Evolutionary conservation across 2,888 invertebrate genomes (phyloP), one percentile per base, ranked within the genome.

Genomic region (Phrixothrix hirtus): DNA sequence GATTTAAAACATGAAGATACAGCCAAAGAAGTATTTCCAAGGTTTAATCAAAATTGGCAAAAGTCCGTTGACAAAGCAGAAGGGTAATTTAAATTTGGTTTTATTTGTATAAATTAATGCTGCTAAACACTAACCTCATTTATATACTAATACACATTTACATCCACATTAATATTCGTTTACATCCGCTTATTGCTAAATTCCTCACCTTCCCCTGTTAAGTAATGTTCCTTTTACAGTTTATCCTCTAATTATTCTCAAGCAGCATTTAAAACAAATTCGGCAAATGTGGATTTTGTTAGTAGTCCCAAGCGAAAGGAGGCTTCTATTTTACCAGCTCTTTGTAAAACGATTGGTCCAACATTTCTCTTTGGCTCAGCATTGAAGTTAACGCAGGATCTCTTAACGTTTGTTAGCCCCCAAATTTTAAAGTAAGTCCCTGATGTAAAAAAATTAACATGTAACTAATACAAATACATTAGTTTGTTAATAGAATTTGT

Each of bases 381-480:
- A 41, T 79, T 95, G 58, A 97, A 97, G 75, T 73, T 95, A 0
- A 67, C 87, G 27, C 89, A 92, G 67, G 95, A 95, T 76, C 57
- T 88, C 10, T 75, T 97, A 44, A 89, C 89, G 59, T 98, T 98
- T 75, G 82, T 89, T 31, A 93, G 92, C 63, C 98, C 98, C 0
- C 88, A 92, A 75, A 79, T 98, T 64, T 81, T 95, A 54, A 86
- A 84, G 94, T 93, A 78, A 83, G 71, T 64, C 16, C 15, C 10
- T 4, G 6, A 10, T 10, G n/a, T 2, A 9, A 15, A 11, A n/a
- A 13, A 13, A n/a, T n/a, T 14, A 7, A 37, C n/a, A 12, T 14
- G 15, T 30, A 13, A 17, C 15, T 27, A n/a, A 16, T 31, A 12
- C 16, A 27, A 30, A 49, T 44, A 51, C 53, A 78, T 79, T 72